phyloP scores from a whole-genome alignment of 2,888 invertebrate genomes.

The Hybos culiciformis region DNA sequence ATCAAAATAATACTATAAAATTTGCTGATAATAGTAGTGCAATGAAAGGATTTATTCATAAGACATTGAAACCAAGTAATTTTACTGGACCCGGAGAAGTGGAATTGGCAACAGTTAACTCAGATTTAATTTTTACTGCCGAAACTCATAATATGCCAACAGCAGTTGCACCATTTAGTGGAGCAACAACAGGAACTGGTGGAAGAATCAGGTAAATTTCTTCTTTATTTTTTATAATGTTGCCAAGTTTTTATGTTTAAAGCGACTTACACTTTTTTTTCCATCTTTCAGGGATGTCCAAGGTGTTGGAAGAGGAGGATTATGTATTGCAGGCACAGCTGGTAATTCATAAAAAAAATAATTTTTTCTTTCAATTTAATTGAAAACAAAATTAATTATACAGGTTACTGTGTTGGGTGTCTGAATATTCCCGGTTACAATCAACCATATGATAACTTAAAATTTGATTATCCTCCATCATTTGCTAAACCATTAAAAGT shows the following conservation, averaged over 20 bases:
- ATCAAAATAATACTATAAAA: constrained; percentile 89
- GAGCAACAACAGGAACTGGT: constrained; percentile 95
- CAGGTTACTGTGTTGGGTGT: too few relatives aligned
- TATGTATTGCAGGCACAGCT: constrained; percentile 89
- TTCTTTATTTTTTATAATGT: too few relatives aligned
- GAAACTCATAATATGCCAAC: constrained; percentile 99
- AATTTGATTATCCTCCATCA: constrained; percentile 66
- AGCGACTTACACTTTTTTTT: background rate
- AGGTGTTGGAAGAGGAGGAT: constrained; percentile 85
- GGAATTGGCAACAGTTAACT: constrained; percentile 44
- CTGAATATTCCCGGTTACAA: constrained; percentile 48
- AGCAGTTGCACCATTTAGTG: constrained; percentile 94
- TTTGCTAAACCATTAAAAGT: constrained; percentile 84
- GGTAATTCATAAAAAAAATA: constrained; percentile 55
- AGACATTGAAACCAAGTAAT: constrained; percentile 50
- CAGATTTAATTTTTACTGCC: constrained; percentile 92
- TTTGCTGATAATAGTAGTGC: constrained; percentile 97
- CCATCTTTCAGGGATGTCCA: constrained; percentile 64
- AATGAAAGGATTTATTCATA: constrained; percentile 66
- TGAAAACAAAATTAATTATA: too few relatives aligned
- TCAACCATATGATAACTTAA: constrained; percentile 73
- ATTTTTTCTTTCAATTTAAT: constrained; percentile 4
- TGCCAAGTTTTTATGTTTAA: too few relatives aligned
- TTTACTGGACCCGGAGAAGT: constrained; percentile 46
- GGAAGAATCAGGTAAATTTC: constrained; percentile 66